These are phyloP conservation scores for Coregonus ussuriensis DNA, from an alignment of 2,797 vertebrate genomes.

Conservation along the genomic window DNA sequence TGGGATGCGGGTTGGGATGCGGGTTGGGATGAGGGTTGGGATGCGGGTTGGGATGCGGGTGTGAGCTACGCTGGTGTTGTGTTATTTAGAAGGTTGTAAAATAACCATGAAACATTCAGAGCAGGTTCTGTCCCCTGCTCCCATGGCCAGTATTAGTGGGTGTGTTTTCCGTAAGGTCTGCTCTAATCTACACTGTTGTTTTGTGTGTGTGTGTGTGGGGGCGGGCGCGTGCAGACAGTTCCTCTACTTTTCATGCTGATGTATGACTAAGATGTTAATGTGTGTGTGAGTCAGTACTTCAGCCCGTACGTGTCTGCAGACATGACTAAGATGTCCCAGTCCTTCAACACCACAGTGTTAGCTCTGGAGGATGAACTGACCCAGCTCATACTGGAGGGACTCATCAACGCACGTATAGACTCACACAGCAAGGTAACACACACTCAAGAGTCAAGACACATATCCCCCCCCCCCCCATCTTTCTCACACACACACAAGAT, in stretches of 20 bases:
- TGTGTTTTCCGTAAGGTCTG: not conserved
- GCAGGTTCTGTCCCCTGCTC: not conserved
- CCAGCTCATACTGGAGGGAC: constrained; percentile 94
- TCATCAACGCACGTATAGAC: constrained; percentile 82
- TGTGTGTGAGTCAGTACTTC: constrained; percentile 80
- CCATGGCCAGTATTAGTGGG: not conserved
- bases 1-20: not conserved
- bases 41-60: not conserved
- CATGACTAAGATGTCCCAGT: constrained; percentile 96
- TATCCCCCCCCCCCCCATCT: too few species aligned
- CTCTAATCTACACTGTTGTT: not conserved
- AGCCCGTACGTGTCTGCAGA: constrained; percentile 98
- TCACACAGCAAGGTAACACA: constrained; percentile 56
- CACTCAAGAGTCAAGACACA: too few species aligned
- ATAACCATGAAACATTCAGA: not conserved
- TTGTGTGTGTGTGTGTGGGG: not conserved
- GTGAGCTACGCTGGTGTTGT: not conserved
- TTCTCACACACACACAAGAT: not conserved
- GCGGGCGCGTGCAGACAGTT: not conserved
- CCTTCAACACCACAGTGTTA: constrained; percentile 95
- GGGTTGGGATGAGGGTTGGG: too few species aligned
- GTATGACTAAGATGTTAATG: not conserved
- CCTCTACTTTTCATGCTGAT: not conserved
- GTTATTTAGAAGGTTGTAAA: not conserved
- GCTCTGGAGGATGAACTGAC: constrained; percentile 96